These are phyloP conservation scores for Gnatocerus cornutus DNA, from an alignment of 2,888 invertebrate genomes.

Conservation along the genomic window DNA sequence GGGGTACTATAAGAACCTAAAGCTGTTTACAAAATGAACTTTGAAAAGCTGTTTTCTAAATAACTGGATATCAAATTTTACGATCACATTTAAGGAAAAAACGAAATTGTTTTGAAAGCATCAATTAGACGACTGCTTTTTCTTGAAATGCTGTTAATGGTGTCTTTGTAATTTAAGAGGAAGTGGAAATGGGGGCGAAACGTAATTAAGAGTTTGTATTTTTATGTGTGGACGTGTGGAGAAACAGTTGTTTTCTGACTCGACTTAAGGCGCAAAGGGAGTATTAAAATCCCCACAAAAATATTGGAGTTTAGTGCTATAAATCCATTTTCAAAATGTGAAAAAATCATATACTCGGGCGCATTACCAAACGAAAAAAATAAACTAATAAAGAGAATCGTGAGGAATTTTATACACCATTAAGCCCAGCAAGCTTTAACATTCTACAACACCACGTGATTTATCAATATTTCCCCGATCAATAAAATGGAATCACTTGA, in stretches of 20 bases:
- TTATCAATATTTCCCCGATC: constrained; percentile 58
- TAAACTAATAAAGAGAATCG: constrained; percentile 31
- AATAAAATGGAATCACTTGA: constrained; percentile 51
- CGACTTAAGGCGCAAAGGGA: constrained; percentile 10
- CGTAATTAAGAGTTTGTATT: constrained; percentile 39
- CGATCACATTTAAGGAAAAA: constrained; percentile 26
- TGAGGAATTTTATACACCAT: constrained; percentile 50
- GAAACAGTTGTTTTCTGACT: constrained; percentile 24
- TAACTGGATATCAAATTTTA: constrained; percentile 33
- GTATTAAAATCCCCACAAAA: constrained; percentile 44
- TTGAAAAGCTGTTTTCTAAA: constrained; percentile 22
- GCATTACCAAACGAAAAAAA: neutral
- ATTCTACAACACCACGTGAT: constrained; percentile 52
- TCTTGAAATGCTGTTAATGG: constrained; percentile 22
- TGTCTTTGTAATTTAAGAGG: constrained; percentile 39
- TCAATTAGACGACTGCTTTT: constrained; percentile 34
- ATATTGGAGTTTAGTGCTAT: no score
- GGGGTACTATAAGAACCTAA: constrained; percentile 16
- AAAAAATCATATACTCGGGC: no score
- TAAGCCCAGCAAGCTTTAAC: constrained; percentile 43
- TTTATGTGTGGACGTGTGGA: constrained; percentile 37
- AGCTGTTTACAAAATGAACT: constrained; percentile 17
- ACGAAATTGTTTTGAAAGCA: constrained; percentile 34
- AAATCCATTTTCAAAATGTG: no score
- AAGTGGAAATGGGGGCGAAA: constrained; percentile 24